Percentiles rank a stretch among this genome's conserved stretches.
These are phyloP conservation scores for Cephalopachus bancanus DNA, from an alignment of 2,797 vertebrate species.

Conservation along the genomic window DNA sequence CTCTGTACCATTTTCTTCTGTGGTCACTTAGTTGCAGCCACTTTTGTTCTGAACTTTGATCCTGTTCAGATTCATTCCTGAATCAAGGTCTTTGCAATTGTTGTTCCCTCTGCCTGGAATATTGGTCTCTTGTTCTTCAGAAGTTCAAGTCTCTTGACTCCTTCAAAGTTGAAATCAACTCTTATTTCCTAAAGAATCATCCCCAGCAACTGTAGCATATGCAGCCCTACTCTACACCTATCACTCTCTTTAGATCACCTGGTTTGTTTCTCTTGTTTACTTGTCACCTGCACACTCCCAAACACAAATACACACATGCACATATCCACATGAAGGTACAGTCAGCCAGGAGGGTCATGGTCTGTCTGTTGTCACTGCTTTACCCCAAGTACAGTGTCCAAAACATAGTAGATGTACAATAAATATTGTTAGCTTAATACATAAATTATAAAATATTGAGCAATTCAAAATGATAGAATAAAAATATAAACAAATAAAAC, in stretches of 20 bases:
- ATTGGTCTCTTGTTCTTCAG: background rate
- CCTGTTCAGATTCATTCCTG: background rate
- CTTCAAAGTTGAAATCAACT: background rate
- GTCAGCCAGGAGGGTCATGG: background rate
- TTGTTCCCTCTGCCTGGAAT: background rate
- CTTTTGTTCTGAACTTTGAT: background rate
- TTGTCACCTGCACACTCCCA: no score
- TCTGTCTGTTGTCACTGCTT: background rate
- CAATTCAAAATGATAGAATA: background rate
- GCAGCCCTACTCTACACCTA: accelerated
- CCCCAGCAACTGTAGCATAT: accelerated
- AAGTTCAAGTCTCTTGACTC: background rate
- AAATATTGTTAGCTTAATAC: background rate
- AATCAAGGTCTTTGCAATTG: no score
- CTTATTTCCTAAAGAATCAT: background rate
- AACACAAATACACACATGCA: background rate
- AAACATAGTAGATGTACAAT: background rate
- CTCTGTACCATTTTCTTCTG: accelerated
- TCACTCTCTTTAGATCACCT: background rate
- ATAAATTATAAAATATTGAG: background rate
- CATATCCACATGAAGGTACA: no score
- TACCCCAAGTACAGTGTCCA: background rate
- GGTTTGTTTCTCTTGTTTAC: background rate
- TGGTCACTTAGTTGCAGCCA: background rate
- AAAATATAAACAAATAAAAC: background rate